Conservation (phyloP, 2,888 invertebrate species). For the Chrysolina americana region DNA sequence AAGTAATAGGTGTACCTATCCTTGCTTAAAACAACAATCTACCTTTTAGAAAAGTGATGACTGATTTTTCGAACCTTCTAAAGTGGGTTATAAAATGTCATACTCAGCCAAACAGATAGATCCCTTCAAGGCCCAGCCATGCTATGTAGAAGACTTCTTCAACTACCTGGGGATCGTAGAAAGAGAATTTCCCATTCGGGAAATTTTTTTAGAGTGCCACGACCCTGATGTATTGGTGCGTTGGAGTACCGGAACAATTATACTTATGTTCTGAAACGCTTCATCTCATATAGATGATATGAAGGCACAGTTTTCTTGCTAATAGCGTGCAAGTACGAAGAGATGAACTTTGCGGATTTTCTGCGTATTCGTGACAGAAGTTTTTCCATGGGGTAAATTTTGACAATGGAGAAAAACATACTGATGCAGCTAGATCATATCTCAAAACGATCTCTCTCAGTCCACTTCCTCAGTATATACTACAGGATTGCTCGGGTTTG, state of each 20-base stretch:
- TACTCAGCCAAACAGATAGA: not conserved
- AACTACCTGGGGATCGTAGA: conserved; percentile 85
- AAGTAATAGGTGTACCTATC: too few species aligned
- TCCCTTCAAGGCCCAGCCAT: conserved; percentile 76
- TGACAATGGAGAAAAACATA: conserved; percentile 87
- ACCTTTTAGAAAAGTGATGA: too few species aligned
- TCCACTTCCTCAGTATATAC: conserved; percentile 89
- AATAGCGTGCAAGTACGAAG: conserved; percentile 95
- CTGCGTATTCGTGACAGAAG: conserved; percentile 92
- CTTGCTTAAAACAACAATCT: too few species aligned
- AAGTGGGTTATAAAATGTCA: too few species aligned
- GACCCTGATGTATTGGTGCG: conserved; percentile 91
- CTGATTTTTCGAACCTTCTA: too few species aligned
- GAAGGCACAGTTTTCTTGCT: conserved; percentile 83
- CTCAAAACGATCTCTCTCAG: conserved; percentile 87
- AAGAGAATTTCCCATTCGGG: conserved; percentile 75
- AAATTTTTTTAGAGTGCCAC: conserved; percentile 79
- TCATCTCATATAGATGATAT: conserved; percentile 83
- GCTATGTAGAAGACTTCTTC: conserved; percentile 92
- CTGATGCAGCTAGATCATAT: conserved; percentile 83
- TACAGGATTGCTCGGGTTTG: conserved; percentile 74
- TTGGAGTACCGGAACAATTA: conserved; percentile 92
- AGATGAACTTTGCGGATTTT: conserved; percentile 91
- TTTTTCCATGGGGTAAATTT: conserved; percentile 83
- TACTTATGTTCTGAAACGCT: conserved; percentile 90